Base-by-base conservation (phyloP, 2,888 invertebrate genomes). In the Trichacis sp. region DNA sequence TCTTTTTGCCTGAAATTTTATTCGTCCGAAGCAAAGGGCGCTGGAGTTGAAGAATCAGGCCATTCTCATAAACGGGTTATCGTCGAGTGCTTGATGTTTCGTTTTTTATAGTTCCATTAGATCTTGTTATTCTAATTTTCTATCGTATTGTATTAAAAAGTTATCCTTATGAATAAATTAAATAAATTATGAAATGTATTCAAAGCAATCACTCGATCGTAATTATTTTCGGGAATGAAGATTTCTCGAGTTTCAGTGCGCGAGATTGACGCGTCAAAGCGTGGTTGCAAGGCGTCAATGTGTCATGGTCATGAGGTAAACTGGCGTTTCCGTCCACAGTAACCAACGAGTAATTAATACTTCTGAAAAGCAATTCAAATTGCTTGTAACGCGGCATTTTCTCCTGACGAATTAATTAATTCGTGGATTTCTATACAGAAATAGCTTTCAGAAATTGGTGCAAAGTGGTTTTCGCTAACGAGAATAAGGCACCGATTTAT, bases 21-120 rank as follows among this genome's bases (percentile, higher is more conserved):
- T n/a, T 53, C 53, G 51, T 47, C 56, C 47, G 52, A 56, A 56
- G 49, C 40, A 33, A 46, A 59, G 47, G 53, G 58, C 54, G 51
- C 50, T 59, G 50, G 15, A 9, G 56, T 45, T 59, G 51, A 64
- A 64, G 58, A 64, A 64, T 59, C 50, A 48, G 14, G 40, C 46
- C n/a, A n/a, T n/a, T n/a, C n/a, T n/a, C n/a, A n/a, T n/a, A n/a
- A n/a, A n/a, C 20, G 17, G 18, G 24, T 47, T 12, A 12, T 36
- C 9, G 4, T 6, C 9, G 9, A 29, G 29, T 29, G 29, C 4
- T 29, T 29, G 36, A 36, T 12, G 3, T n/a, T n/a, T n/a, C n/a
- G n/a, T n/a, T n/a, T n/a, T n/a, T n/a, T n/a, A n/a, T n/a, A n/a
- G n/a, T n/a, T n/a, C n/a, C n/a, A n/a, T n/a, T n/a, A n/a, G n/a